Evolutionary conservation across 2,888 invertebrate genomes (phyloP).

Genomic region (Ephialtes manifestator): DNA sequence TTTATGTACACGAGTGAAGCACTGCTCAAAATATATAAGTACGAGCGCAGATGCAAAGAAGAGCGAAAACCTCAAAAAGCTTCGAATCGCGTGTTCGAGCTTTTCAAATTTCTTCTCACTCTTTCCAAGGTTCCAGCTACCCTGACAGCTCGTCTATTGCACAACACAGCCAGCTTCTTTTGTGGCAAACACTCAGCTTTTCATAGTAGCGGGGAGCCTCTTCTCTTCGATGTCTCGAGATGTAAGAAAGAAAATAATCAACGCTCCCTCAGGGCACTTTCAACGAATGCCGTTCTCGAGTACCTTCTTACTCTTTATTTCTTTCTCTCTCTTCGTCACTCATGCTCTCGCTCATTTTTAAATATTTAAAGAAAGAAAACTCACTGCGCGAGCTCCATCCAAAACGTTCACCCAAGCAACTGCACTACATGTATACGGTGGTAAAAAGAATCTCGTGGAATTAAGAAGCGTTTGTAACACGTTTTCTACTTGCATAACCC

Average conservation of each 20-base stretch:
- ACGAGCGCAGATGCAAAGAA: slow-evolving; percentile 14
- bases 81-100: slow-evolving; percentile 41
- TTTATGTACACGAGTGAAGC: slow-evolving; percentile 32
- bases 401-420: not conserved
- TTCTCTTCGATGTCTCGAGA: slow-evolving; percentile 46
- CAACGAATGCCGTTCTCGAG: slow-evolving; percentile 28
- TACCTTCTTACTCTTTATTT: not conserved
- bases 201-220: slow-evolving; percentile 29
- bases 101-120: slow-evolving; percentile 35
- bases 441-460: not conserved
- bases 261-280: slow-evolving; percentile 60
- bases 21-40: slow-evolving; percentile 20
- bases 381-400: not conserved
- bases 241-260: slow-evolving; percentile 68
- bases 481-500: not conserved
- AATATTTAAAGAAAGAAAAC: slow-evolving; percentile 64
- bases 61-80: slow-evolving; percentile 32
- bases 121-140: slow-evolving; percentile 33
- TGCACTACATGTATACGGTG: not conserved
- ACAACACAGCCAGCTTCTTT: slow-evolving; percentile 48
- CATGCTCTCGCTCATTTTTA: slow-evolving; percentile 28
- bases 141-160: slow-evolving; percentile 45
- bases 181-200: slow-evolving; percentile 50
- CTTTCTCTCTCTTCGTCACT: slow-evolving; percentile 18
- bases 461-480: not conserved